Percentiles rank a stretch among this genome's conserved stretches.
phyloP scores from a whole-genome alignment of 2,797 vertebrate genomes.

The Malacoraja senta region DNA sequence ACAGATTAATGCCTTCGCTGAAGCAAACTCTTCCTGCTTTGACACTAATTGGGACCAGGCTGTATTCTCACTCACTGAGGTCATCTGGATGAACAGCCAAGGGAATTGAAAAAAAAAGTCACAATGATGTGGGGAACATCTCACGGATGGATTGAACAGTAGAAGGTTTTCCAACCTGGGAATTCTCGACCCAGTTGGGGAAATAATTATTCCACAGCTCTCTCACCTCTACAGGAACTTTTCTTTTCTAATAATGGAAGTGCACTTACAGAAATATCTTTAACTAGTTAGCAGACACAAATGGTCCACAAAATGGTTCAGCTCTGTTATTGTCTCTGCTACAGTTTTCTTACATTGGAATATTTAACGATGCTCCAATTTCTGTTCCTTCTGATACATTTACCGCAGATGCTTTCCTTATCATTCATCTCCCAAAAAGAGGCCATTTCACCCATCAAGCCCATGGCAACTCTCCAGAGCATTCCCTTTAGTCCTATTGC shows the following conservation, averaged over 20 bases:
- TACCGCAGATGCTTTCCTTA: not conserved
- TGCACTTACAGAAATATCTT: not conserved
- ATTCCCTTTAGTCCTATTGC: no score
- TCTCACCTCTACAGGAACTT: not conserved
- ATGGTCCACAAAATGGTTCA: not conserved
- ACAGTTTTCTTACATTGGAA: not conserved
- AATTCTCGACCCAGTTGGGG: not conserved
- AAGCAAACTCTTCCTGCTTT: not conserved
- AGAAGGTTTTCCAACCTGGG: not conserved
- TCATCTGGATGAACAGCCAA: not conserved
- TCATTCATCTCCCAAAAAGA: not conserved
- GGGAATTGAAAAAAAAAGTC: not conserved
- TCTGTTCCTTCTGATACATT: not conserved
- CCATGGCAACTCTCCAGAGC: no score
- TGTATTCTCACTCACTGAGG: not conserved
- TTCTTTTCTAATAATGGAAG: not conserved
- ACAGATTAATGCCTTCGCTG: not conserved
- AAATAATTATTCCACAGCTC: not conserved
- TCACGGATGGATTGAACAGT: not conserved
- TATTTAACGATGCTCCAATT: not conserved
- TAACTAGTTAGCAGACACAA: not conserved
- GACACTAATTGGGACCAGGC: slow-evolving; percentile 1
- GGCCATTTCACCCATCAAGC: no score
- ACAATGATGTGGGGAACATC: not conserved
- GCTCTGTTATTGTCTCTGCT: not conserved